These are phyloP conservation scores for Riptortus pedestris DNA, from an alignment of 1,140 invertebrate species.

Conservation along the genomic window DNA sequence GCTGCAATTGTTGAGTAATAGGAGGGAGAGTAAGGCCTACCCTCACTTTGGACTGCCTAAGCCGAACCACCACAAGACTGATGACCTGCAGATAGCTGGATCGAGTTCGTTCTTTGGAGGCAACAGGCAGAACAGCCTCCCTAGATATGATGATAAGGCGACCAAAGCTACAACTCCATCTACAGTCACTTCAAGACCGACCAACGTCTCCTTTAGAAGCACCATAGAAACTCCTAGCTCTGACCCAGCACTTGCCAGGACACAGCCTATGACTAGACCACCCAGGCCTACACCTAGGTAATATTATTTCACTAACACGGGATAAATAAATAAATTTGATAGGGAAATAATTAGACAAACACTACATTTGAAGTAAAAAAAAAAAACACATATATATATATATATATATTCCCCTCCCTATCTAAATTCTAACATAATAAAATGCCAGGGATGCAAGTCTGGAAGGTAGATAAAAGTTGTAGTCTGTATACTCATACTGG, in stretches of 20 bases:
- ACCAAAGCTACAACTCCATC: not conserved
- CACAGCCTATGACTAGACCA: conserved; percentile 18
- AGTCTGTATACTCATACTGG: too few relatives aligned
- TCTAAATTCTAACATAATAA: too few relatives aligned
- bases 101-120: not conserved
- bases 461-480: too few relatives aligned
- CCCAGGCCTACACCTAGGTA: not conserved
- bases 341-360: too few relatives aligned
- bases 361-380: too few relatives aligned
- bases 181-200: conserved; percentile 9
- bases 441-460: too few relatives aligned
- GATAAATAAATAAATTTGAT: too few relatives aligned
- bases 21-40: not conserved
- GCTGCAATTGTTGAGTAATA: not conserved
- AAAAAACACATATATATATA: too few relatives aligned
- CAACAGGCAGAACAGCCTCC: not conserved
- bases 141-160: not conserved
- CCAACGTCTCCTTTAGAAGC: conserved; percentile 26
- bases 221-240: conserved; percentile 24
- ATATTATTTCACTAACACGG: too few relatives aligned
- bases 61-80: too few relatives aligned
- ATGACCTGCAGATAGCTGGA: not conserved
- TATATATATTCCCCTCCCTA: too few relatives aligned
- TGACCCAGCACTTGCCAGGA: conserved; percentile 5
- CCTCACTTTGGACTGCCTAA: too few relatives aligned